A percentile compares a stretch with the other conserved stretches of the same genome.
phyloP scores from a whole-genome alignment of 2,113 vertebrate species.

The Hippocampus abdominalis region DNA sequence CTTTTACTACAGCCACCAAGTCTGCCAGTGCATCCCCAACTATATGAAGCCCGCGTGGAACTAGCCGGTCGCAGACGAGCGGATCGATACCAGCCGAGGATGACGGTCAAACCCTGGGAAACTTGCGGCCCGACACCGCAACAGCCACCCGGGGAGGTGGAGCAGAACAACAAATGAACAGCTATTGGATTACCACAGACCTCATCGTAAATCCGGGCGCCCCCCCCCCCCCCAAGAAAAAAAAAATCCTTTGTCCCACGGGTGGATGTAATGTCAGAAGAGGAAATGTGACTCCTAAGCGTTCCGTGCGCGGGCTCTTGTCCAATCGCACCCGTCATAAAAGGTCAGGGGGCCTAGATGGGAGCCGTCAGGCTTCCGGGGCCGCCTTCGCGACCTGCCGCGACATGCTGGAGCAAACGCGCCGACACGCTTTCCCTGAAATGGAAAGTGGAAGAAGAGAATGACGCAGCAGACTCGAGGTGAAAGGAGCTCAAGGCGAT shows the following conservation, averaged over 20 bases:
- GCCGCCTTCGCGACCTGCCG: constrained; percentile 6
- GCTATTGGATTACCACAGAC: constrained; percentile 24
- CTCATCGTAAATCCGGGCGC: neutral
- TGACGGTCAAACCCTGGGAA: neutral
- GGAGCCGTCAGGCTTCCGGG: constrained; percentile 16
- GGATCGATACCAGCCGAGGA: neutral
- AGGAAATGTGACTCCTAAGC: constrained; percentile 12
- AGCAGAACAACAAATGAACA: constrained; percentile 13
- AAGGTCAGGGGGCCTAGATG: neutral
- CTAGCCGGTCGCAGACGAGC: constrained; percentile 22
- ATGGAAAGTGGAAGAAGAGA: constrained; percentile 56
- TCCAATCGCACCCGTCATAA: neutral
- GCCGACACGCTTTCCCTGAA: constrained; percentile 10
- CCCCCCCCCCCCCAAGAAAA: too few relatives aligned
- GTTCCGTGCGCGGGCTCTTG: neutral
- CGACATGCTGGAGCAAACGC: constrained; percentile 41
- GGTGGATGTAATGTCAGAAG: constrained; percentile 1
- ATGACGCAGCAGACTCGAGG: constrained; percentile 35
- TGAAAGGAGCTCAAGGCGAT: constrained; percentile 19
- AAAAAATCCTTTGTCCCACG: neutral
- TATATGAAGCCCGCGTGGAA: constrained; percentile 67
- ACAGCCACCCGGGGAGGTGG: neutral
- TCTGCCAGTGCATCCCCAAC: constrained; percentile 71
- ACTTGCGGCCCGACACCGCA: constrained; percentile 8
- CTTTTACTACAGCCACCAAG: constrained; percentile 66